phyloP scores from a whole-genome alignment of 2,113 vertebrate species.

The Chlorodrepanis virens region DNA sequence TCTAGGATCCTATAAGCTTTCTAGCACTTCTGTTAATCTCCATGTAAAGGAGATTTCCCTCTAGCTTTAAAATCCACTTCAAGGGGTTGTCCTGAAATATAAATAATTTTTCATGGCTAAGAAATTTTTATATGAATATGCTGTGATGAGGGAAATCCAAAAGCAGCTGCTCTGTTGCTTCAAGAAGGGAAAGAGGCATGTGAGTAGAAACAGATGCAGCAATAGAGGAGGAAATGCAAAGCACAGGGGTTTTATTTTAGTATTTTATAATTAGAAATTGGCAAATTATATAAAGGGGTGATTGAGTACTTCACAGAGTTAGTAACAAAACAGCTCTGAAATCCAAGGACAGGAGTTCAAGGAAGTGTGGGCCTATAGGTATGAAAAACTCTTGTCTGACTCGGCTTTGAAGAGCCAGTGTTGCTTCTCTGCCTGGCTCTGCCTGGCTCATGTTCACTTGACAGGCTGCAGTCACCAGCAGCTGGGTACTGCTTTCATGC shows the following conservation, averaged over 20 bases:
- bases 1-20: not conserved
- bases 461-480: not conserved
- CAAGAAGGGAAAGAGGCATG: not conserved
- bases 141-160: constrained; percentile 61
- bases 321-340: not conserved
- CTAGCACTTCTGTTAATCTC: not conserved
- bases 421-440: not conserved
- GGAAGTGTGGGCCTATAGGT: not conserved
- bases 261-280: constrained; percentile 14
- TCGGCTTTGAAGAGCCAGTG: not conserved
- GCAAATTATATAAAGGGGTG: not conserved
- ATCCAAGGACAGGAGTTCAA: not conserved
- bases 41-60: not conserved
- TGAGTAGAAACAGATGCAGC: constrained; percentile 34
- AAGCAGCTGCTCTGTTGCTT: constrained; percentile 25
- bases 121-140: constrained; percentile 37
- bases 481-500: not conserved
- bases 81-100: constrained; percentile 44
- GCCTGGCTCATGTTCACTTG: not conserved
- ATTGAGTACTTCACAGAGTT: not conserved
- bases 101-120: constrained; percentile 45
- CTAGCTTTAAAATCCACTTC: constrained; percentile 14
- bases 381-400: not conserved
- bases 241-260: constrained; percentile 29
- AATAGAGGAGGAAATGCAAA: constrained; percentile 37